phyloP scores from a whole-genome alignment of 2,113 vertebrate species.

The rabbit (Oryctolagus cuniculus) region DNA sequence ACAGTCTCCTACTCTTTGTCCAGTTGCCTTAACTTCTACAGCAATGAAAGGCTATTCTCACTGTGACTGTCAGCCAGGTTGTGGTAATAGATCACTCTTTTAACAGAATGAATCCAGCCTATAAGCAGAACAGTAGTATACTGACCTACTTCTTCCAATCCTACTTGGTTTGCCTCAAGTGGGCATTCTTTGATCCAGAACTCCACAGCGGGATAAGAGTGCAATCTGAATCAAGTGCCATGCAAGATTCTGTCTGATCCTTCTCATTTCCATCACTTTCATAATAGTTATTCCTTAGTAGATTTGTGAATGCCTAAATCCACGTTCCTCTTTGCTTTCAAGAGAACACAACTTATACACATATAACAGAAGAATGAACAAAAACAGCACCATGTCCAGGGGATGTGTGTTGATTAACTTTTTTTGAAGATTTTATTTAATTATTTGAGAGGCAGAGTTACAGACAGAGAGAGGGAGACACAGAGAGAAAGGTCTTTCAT shows the following conservation, averaged over 20 bases:
- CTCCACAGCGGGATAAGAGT: accelerated
- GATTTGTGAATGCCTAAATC: not conserved
- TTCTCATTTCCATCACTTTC: not conserved
- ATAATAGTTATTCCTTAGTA: not conserved
- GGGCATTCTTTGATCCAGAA: not conserved
- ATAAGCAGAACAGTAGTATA: not conserved
- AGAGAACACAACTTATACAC: not conserved
- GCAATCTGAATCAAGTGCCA: not conserved
- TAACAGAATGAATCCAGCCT: not conserved
- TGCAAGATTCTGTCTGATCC: not conserved
- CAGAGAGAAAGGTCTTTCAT: no score
- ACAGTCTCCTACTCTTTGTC: not conserved
- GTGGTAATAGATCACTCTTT: not conserved
- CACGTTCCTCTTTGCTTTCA: not conserved
- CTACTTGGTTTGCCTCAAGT: not conserved
- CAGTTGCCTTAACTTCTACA: not conserved
- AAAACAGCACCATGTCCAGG: not conserved
- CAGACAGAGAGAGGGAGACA: no score
- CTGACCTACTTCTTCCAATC: not conserved
- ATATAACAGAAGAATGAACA: not conserved
- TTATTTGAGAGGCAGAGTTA: no score
- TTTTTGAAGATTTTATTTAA: no score
- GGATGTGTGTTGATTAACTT: not conserved
- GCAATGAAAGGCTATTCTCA: not conserved
- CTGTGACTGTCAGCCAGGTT: not conserved